phyloP scores from a whole-genome alignment of 2,797 vertebrate species.

The Uromys caudimaculatus region DNA sequence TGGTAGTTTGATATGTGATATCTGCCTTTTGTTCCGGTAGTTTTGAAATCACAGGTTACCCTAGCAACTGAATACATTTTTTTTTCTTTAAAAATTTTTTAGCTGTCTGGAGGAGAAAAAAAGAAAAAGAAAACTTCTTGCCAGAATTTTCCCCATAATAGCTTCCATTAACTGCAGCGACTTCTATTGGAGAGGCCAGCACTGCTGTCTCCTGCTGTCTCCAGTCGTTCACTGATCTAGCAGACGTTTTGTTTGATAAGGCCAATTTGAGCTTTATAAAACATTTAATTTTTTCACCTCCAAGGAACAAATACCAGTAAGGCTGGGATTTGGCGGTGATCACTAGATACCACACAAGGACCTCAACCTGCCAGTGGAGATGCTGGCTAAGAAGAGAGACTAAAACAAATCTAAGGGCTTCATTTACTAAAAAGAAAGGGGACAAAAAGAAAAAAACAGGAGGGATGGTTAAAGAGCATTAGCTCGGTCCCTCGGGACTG shows the following conservation, averaged over 20 bases:
- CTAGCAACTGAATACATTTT: slow-evolving; percentile 88
- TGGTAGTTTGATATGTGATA: slow-evolving; percentile 84
- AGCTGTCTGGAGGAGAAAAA: slow-evolving; percentile 77
- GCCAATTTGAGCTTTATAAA: slow-evolving; percentile 85
- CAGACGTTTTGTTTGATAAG: slow-evolving; percentile 86
- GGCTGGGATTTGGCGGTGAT: slow-evolving; percentile 73
- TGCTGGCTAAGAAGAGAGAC: slow-evolving; percentile 66
- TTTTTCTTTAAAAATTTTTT: slow-evolving; percentile 78
- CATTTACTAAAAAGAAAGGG: slow-evolving; percentile 46
- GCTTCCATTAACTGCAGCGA: slow-evolving; percentile 87
- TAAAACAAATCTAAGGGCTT: slow-evolving; percentile 66
- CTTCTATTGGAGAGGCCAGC: slow-evolving; percentile 84
- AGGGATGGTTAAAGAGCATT: slow-evolving; percentile 48
- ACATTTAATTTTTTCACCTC: slow-evolving; percentile 72
- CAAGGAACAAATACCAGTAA: slow-evolving; percentile 82
- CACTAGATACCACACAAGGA: slow-evolving; percentile 57
- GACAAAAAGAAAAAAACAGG: background rate
- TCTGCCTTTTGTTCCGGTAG: slow-evolving; percentile 85
- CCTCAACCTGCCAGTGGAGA: slow-evolving; percentile 57
- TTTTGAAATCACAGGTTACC: slow-evolving; percentile 88
- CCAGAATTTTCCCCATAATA: slow-evolving; percentile 88
- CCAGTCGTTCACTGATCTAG: slow-evolving; percentile 86
- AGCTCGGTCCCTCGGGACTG: slow-evolving; percentile 53
- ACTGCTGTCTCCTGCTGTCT: slow-evolving; percentile 86
- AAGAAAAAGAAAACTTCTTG: slow-evolving; percentile 81